A percentile compares a stretch with the other conserved stretches of the same genome.
Conservation (phyloP, 2,888 invertebrate genomes). For the Hetaerina titia region DNA sequence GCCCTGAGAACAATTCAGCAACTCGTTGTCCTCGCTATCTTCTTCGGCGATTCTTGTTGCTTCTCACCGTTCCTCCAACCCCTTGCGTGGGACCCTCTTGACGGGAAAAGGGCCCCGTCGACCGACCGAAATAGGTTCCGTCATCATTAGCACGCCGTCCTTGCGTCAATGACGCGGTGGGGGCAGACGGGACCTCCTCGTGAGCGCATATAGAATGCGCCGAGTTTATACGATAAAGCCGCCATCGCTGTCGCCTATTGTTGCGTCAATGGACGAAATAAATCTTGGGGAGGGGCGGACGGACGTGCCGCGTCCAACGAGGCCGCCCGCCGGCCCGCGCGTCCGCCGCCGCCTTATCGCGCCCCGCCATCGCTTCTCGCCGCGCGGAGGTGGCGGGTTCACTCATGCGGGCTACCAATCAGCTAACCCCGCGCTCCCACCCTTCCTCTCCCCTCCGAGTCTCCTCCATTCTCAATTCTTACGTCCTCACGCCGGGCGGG, state of each 20-base stretch:
- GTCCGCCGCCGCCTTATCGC: background rate
- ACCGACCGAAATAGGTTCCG: background rate
- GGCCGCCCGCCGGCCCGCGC: background rate
- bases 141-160: background rate
- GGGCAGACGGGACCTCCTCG: background rate
- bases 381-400: background rate
- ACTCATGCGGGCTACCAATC: background rate
- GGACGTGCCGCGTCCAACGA: too few relatives aligned
- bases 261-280: background rate
- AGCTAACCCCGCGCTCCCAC: background rate
- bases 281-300: background rate
- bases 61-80: background rate
- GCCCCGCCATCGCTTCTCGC: background rate
- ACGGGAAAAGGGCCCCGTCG: background rate
- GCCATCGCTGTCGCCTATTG: background rate
- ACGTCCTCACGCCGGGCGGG: too few relatives aligned
- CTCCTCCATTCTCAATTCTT: too few relatives aligned
- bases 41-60: too few relatives aligned
- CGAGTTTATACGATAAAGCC: background rate
- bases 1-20: too few relatives aligned
- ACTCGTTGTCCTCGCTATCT: too few relatives aligned
- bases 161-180: background rate
- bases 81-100: background rate
- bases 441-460: background rate
- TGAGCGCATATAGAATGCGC: background rate